These are phyloP conservation scores for Bothrops jararaca DNA, from an alignment of 2,113 vertebrate genomes.

Conservation along the genomic window DNA sequence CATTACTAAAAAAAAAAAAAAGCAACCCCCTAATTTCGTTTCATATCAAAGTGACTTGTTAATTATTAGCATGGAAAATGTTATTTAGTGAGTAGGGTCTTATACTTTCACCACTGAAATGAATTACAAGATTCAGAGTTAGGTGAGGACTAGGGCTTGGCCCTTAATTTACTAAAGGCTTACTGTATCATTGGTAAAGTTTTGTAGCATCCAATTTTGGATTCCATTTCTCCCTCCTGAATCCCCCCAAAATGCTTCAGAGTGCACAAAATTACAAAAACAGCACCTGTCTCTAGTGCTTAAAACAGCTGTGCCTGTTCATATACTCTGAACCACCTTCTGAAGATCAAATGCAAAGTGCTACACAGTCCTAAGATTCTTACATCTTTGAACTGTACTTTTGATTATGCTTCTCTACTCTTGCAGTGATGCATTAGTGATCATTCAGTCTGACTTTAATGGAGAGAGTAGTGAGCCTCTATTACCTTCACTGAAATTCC, in stretches of 20 bases:
- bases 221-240: neutral
- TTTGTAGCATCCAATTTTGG: constrained; percentile 4
- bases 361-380: neutral
- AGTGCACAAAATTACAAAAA: neutral
- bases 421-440: neutral
- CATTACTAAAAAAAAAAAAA: constrained; percentile 32
- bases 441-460: neutral
- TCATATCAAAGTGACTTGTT: constrained; percentile 60
- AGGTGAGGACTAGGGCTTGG: constrained; percentile 22
- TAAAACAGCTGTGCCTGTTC: neutral
- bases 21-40: constrained; percentile 41
- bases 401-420: neutral
- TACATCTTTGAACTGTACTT: neutral
- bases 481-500: neutral
- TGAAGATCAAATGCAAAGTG: neutral
- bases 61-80: constrained; percentile 68
- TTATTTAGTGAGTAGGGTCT: constrained; percentile 63
- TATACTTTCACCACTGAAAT: constrained; percentile 41
- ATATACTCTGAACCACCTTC: neutral
- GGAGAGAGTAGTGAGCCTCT: neutral
- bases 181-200: constrained; percentile 36
- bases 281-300: neutral
- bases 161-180: constrained; percentile 42
- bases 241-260: neutral
- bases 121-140: constrained; percentile 22